These are phyloP conservation scores for Mus pahari DNA, from an alignment of 2,113 vertebrate species.

Conservation along the genomic window DNA sequence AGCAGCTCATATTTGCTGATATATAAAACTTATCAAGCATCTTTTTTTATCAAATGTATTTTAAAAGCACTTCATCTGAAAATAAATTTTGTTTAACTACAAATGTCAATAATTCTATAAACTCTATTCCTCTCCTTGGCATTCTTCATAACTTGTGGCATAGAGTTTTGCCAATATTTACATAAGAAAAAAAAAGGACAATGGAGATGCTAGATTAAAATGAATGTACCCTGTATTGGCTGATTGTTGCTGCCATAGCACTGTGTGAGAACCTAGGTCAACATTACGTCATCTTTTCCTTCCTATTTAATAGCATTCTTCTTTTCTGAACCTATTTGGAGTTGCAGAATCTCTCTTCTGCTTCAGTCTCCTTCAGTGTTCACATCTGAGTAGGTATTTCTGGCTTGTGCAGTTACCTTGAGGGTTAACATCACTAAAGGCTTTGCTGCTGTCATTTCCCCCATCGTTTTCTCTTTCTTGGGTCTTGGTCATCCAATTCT, in stretches of 20 bases:
- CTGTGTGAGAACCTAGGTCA: not conserved
- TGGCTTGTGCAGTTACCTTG: not conserved
- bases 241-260: not conserved
- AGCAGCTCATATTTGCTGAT: not conserved
- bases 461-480: not conserved
- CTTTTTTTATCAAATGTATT: slow-evolving; percentile 55
- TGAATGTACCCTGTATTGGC: not conserved
- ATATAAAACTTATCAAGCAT: slow-evolving; percentile 45
- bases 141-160: not conserved
- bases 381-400: not conserved
- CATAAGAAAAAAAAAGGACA: not conserved
- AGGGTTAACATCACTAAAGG: not conserved
- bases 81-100: slow-evolving; percentile 29
- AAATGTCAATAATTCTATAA: slow-evolving; percentile 30
- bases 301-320: not conserved
- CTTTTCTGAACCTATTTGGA: not conserved
- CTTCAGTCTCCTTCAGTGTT: not conserved
- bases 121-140: not conserved
- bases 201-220: slow-evolving; percentile 8
- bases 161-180: slow-evolving; percentile 1
- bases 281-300: not conserved
- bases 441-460: not conserved
- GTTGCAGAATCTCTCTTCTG: not conserved
- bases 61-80: slow-evolving; percentile 54
- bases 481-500: not conserved